Conservation (phyloP, 1,140 invertebrate species). For the Atopsyche davidsoni region DNA sequence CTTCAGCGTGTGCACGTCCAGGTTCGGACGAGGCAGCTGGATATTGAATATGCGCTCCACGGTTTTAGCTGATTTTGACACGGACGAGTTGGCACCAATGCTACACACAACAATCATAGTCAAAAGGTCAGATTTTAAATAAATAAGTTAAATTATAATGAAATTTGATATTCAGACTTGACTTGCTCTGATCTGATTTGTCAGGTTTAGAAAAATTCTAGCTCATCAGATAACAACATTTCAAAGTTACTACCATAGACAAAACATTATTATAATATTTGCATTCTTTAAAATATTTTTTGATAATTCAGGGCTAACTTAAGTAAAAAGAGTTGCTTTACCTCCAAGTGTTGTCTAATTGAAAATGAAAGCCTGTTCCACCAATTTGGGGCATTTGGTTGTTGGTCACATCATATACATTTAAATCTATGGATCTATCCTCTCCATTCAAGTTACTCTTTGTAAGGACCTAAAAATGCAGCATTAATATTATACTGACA, state of each 20-base stretch:
- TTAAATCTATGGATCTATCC: slow-evolving; percentile 38
- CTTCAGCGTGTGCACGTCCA: slow-evolving; percentile 54
- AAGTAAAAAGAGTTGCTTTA: slow-evolving; percentile 30
- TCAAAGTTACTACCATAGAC: too few species aligned
- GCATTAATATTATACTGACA: not conserved
- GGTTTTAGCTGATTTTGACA: too few species aligned
- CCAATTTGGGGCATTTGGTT: slow-evolving; percentile 30
- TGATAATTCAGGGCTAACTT: slow-evolving; percentile 3
- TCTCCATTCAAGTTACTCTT: slow-evolving; percentile 31
- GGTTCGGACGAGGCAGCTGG: slow-evolving; percentile 55
- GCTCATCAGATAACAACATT: too few species aligned
- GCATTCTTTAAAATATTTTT: slow-evolving; percentile 5
- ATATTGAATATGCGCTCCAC: too few species aligned
- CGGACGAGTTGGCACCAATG: too few species aligned
- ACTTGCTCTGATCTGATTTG: slow-evolving; percentile 51
- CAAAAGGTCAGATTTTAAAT: too few species aligned
- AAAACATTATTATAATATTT: too few species aligned
- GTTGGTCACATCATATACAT: slow-evolving; percentile 42
- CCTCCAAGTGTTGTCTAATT: slow-evolving; percentile 45
- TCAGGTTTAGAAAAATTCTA: slow-evolving; percentile 44
- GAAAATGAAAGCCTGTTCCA: slow-evolving; percentile 42
- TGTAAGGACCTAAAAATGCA: not conserved
- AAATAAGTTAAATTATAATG: too few species aligned
- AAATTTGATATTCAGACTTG: slow-evolving; percentile 43
- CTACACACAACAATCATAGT: too few species aligned